Conservation (phyloP, 2,888 invertebrate species). For the Melangyna quadrimaculata region DNA sequence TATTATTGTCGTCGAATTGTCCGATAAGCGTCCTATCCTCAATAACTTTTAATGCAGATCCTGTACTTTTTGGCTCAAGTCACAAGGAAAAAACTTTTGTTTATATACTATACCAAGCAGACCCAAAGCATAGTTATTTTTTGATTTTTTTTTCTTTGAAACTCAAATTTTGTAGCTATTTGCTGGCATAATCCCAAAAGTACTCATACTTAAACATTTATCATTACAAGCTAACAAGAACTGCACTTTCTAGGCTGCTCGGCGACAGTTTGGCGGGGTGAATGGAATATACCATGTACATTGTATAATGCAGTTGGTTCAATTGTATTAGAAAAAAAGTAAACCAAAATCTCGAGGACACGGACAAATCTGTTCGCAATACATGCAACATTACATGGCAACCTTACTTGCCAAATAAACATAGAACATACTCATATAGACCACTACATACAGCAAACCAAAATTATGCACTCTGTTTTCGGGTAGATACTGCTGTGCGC, state of each 20-base stretch:
- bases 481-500: too few species aligned
- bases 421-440: too few species aligned
- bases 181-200: constrained; percentile 60
- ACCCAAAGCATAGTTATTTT: too few species aligned
- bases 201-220: constrained; percentile 43
- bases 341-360: not conserved
- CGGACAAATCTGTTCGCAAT: constrained; percentile 51
- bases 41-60: not conserved
- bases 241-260: not conserved
- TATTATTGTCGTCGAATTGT: not conserved
- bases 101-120: constrained; percentile 30
- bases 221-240: constrained; percentile 58
- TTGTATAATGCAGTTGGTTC: constrained; percentile 50
- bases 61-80: constrained; percentile 33
- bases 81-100: constrained; percentile 34
- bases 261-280: not conserved
- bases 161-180: not conserved
- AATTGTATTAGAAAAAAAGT: constrained; percentile 41
- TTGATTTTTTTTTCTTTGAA: constrained; percentile 7
- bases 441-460: too few species aligned
- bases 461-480: too few species aligned
- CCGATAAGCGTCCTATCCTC: not conserved
- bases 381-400: constrained; percentile 51
- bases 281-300: constrained; percentile 39
- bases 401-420: constrained; percentile 62